Evolutionary conservation across 2,113 vertebrate genomes (phyloP).

Genomic region (Pyrgilauda ruficollis): DNA sequence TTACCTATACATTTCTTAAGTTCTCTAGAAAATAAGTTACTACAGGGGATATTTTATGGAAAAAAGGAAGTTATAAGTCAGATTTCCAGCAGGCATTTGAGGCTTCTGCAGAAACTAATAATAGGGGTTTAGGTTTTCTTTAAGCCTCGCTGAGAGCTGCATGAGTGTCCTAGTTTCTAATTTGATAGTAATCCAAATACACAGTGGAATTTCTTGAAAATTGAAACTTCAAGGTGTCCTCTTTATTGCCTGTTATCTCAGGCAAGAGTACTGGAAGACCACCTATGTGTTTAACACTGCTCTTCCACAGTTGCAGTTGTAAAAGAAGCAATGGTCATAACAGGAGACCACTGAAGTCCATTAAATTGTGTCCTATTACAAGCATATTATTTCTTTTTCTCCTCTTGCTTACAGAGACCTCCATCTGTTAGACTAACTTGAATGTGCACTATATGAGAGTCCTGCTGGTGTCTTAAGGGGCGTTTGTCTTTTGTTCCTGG

Average conservation of each 20-base stretch:
- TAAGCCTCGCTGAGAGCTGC: conserved; percentile 31
- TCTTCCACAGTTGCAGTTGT: not conserved
- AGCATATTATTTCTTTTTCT: conserved; percentile 4
- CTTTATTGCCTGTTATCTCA: conserved; percentile 48
- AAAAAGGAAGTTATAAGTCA: not conserved
- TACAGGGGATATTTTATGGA: conserved; percentile 3
- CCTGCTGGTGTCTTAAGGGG: conserved; percentile 21
- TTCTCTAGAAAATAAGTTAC: conserved; percentile 25
- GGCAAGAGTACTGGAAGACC: conserved; percentile 25
- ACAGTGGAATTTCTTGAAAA: conserved; percentile 55
- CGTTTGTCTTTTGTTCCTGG: conserved; percentile 13
- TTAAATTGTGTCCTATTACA: conserved; percentile 36
- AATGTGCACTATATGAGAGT: not conserved
- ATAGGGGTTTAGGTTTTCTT: conserved; percentile 20
- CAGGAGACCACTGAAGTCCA: conserved; percentile 6
- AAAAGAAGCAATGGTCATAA: not conserved
- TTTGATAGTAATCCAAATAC: conserved; percentile 55
- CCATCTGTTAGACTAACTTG: conserved; percentile 25
- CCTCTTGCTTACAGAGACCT: conserved; percentile 26
- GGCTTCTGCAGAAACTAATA: conserved; percentile 36
- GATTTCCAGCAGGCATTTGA: conserved; percentile 34
- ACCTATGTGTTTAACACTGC: conserved; percentile 28
- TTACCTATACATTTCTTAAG: not conserved
- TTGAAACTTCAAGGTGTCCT: conserved; percentile 58
- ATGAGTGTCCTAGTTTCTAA: conserved; percentile 53